Evolutionary conservation across 2,797 vertebrate species (phyloP).

Genomic region (Parauchenoglanis ngamensis): DNA sequence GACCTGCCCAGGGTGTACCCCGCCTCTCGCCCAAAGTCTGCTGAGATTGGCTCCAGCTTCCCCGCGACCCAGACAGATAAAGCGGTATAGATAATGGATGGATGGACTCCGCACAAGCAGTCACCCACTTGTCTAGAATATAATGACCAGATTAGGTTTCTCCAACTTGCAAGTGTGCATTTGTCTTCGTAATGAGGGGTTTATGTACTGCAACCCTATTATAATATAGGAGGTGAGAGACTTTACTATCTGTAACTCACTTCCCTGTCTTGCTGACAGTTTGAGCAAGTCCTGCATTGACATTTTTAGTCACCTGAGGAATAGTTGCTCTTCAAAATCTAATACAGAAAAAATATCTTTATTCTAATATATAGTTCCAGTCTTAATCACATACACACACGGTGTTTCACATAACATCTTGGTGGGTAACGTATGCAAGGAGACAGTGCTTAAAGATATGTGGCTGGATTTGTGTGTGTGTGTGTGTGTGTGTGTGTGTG

Average conservation of each 20-base stretch:
- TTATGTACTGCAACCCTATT: background rate
- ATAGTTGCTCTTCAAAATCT: conserved; percentile 6
- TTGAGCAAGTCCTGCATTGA: background rate
- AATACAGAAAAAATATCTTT: conserved; percentile 18
- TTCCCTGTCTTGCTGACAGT: background rate
- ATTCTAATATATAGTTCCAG: conserved; percentile 24
- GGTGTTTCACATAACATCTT: conserved; percentile 76
- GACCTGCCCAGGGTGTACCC: too few relatives aligned
- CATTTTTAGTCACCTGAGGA: background rate
- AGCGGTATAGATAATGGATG: too few relatives aligned
- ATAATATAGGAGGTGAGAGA: background rate
- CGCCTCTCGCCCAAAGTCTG: too few relatives aligned
- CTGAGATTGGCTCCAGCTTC: too few relatives aligned
- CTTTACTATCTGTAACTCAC: too few relatives aligned
- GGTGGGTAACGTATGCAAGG: conserved; percentile 81
- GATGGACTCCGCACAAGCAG: background rate
- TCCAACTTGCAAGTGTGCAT: background rate
- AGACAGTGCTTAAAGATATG: conserved; percentile 66
- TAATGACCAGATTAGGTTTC: background rate
- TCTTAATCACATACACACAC: conserved; percentile 7
- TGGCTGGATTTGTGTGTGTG: conserved; percentile 49
- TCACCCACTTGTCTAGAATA: background rate
- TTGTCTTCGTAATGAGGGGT: background rate
- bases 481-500: background rate
- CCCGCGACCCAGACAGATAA: too few relatives aligned